Evolutionary conservation across 2,113 vertebrate species (phyloP), one percentile per base, ranked within the genome.

Genomic region (Gobius niger): DNA sequence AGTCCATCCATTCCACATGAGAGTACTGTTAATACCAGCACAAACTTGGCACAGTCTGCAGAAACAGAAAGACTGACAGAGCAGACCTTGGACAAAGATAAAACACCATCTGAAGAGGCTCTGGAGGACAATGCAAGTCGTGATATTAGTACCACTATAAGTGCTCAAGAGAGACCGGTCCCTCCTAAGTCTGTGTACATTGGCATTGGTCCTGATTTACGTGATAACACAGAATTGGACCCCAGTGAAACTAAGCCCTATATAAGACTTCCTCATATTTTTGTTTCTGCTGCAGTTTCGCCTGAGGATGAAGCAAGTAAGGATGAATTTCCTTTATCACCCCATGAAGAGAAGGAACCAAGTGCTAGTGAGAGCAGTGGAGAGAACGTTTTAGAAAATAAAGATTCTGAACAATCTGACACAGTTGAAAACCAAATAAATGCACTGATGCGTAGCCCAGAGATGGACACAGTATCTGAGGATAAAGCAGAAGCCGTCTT

Each of bases 241-340:
- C n/a, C 63, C 53, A 46, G 10, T 72, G 83, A 88, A 16, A 57
- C 19, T 65, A 67, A 41, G 60, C 65, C 72, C 7, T 86, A 84
- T 44, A 12, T 87, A 53, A 76, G 70, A 61, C 51, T 89, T 24
- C 90, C 91, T 19, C 88, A 91, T 56, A 87, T 92, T 74, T 90
- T 91, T 78, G 71, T 92, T 53, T 91, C 91, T 15, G 86, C 87
- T 59, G 85, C 92, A 65, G 90, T 88, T 71, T 87, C 87, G 73
- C 89, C 88, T 54, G 90, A 92, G 72, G 90, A 91, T 7, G 84
- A 90, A 12, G 67, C 10, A 66, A 68, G 5, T 70, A 78, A 89
- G n/a, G 15, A 60, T 2, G 16, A 53, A 1, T 7, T 67, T 0
- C 51, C 1, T 64, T 46, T 84, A 63, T 19, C 15, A 47, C 65